Percentiles rank a stretch among this genome's conserved stretches.
These are phyloP conservation scores for Pimpla rufipes DNA, from an alignment of 2,888 invertebrate species.

Conservation along the genomic window DNA sequence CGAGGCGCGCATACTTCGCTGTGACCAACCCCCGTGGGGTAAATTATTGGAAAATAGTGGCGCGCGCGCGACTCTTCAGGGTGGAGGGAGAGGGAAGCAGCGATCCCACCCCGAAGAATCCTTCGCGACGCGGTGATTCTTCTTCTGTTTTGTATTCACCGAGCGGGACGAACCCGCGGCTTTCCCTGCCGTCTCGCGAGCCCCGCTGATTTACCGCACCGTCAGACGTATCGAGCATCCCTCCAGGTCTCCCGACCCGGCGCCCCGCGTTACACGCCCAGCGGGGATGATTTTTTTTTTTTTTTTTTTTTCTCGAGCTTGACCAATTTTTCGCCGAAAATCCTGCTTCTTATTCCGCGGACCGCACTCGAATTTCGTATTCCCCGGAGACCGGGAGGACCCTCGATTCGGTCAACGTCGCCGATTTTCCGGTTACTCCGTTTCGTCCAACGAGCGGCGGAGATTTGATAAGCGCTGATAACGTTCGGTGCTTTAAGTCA, in stretches of 20 bases:
- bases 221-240: conserved; percentile 55
- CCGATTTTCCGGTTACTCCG: not conserved
- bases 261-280: conserved; percentile 70
- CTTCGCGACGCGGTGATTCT: conserved; percentile 43
- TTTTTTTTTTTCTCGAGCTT: conserved; percentile 67
- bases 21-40: conserved; percentile 66
- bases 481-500: conserved; percentile 12
- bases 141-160: conserved; percentile 64
- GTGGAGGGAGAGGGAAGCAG: no score
- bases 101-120: conserved; percentile 49
- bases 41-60: conserved; percentile 85
- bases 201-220: conserved; percentile 50
- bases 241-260: conserved; percentile 80
- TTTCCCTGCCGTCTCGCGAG: conserved; percentile 24
- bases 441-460: not conserved
- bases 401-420: conserved; percentile 4
- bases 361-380: conserved; percentile 54
- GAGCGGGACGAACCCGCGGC: conserved; percentile 27
- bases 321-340: conserved; percentile 60
- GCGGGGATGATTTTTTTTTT: conserved; percentile 66
- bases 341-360: conserved; percentile 10
- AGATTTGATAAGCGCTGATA: conserved; percentile 32
- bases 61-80: conserved; percentile 30
- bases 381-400: conserved; percentile 12
- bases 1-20: conserved; percentile 33